Percentiles rank a stretch among this genome's conserved stretches.
Conservation (phyloP, 2,113 vertebrate species). For the Malurus cyaneus region DNA sequence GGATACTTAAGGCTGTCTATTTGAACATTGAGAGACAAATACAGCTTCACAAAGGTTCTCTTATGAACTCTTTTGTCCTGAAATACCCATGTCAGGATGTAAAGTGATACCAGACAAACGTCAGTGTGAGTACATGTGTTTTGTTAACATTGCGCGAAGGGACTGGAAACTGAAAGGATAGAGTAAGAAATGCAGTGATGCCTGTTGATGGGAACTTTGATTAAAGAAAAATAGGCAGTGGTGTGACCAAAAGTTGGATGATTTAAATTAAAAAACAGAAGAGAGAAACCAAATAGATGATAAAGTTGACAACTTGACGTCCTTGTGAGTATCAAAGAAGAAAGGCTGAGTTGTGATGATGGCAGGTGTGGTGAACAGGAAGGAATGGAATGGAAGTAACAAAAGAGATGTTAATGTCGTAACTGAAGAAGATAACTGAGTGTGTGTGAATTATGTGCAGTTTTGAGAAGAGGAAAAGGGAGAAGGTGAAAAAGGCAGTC, state of each 20-base stretch:
- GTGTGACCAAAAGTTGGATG: not conserved
- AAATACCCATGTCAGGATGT: not conserved
- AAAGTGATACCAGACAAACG: not conserved
- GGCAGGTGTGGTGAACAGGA: not conserved
- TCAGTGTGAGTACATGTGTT: rapidly evolving
- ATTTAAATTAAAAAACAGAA: not conserved
- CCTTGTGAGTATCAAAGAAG: not conserved
- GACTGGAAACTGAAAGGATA: not conserved
- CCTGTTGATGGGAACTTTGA: not conserved
- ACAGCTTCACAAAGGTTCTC: not conserved
- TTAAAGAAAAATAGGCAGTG: not conserved
- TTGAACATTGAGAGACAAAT: not conserved
- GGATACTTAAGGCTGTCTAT: not conserved
- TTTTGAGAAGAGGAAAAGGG: not conserved
- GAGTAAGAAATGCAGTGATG: not conserved
- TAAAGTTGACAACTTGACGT: not conserved
- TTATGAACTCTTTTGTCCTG: not conserved
- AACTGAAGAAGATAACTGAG: not conserved
- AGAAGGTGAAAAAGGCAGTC: not conserved
- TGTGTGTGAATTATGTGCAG: not conserved
- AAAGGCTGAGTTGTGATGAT: not conserved
- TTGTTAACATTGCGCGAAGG: not conserved
- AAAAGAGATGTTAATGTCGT: not conserved
- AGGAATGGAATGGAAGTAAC: not conserved
- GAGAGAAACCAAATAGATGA: not conserved